These are phyloP conservation scores for Caenorhabditis drosophilae DNA, from an alignment of 2,888 invertebrate species.

Conservation along the genomic window DNA sequence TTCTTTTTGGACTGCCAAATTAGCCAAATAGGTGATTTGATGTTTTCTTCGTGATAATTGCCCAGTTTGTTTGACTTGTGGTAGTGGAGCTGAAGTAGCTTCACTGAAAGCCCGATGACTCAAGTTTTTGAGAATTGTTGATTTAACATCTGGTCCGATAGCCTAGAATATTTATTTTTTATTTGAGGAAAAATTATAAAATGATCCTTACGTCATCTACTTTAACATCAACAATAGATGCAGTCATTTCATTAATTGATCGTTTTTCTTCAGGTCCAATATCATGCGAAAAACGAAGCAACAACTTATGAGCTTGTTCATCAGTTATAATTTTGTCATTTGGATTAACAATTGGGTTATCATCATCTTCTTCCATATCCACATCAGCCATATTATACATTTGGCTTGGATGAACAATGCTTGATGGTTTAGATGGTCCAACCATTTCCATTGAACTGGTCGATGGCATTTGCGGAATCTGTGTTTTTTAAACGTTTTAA, in stretches of 20 bases:
- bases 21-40: constrained; percentile 68
- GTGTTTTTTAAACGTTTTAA: background rate
- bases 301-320: constrained; percentile 46
- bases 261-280: constrained; percentile 50
- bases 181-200: background rate
- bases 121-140: constrained; percentile 58
- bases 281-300: constrained; percentile 47
- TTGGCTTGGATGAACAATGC: constrained; percentile 34
- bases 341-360: background rate
- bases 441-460: constrained; percentile 35
- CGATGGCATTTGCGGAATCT: constrained; percentile 33
- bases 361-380: constrained; percentile 8
- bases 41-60: constrained; percentile 64
- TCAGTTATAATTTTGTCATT: constrained; percentile 4
- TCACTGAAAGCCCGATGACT: constrained; percentile 45
- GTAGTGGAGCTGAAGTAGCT: constrained; percentile 37
- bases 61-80: constrained; percentile 34
- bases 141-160: constrained; percentile 62
- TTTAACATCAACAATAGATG: constrained; percentile 60
- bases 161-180: constrained; percentile 33
- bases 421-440: constrained; percentile 46
- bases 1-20: constrained; percentile 63
- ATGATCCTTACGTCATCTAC: constrained; percentile 54
- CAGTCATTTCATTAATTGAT: constrained; percentile 52
- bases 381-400: constrained; percentile 33